Evolutionary conservation across 2,113 vertebrate species (phyloP).

Genomic region (Cacatua alba): DNA sequence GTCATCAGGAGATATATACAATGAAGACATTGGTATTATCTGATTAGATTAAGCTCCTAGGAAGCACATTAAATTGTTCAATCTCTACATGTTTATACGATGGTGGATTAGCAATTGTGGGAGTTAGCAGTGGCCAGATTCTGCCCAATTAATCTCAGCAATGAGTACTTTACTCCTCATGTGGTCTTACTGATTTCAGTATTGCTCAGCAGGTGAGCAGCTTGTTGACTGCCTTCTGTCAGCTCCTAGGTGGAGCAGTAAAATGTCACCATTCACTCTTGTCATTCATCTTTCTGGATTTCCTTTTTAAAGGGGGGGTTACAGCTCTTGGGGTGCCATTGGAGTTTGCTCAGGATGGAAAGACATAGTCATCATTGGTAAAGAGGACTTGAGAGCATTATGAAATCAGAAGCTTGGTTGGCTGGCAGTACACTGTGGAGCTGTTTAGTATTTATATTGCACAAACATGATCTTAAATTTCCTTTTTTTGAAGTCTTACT

Average conservation of each 20-base stretch:
- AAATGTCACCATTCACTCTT: conserved; percentile 10
- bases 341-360: not conserved
- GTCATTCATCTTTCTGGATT: conserved; percentile 4
- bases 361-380: not conserved
- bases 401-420: not conserved
- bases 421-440: not conserved
- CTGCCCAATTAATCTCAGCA: conserved; percentile 12
- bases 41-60: not conserved
- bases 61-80: not conserved
- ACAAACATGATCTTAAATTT: not conserved
- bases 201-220: conserved; percentile 31
- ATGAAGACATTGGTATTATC: not conserved
- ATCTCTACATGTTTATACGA: not conserved
- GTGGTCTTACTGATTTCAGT: conserved; percentile 9
- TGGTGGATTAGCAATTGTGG: not conserved
- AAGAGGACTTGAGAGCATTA: not conserved
- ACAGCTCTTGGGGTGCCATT: not conserved
- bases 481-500: not conserved
- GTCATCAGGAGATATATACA: not conserved
- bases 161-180: conserved; percentile 15
- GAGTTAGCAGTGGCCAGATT: conserved; percentile 27
- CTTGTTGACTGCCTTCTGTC: conserved; percentile 26
- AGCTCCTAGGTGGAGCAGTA: conserved; percentile 10
- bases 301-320: not conserved
- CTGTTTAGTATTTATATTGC: not conserved